Conservation (phyloP, 1,140 invertebrate genomes). For the Charaxes varanes region DNA sequence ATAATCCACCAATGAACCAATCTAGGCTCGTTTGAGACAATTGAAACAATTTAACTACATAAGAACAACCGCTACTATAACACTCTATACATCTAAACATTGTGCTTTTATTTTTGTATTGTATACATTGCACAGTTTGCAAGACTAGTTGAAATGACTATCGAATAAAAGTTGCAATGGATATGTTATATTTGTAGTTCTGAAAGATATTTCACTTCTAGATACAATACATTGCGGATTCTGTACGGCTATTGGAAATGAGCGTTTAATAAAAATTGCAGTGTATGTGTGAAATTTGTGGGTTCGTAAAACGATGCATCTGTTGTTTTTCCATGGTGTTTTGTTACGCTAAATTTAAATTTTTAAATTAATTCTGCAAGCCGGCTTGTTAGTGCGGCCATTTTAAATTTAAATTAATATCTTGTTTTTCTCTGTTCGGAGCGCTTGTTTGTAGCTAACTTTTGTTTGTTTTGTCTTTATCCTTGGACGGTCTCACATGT, state of each 20-base stretch:
- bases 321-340: too few relatives aligned
- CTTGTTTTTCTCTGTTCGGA: slow-evolving; percentile 27
- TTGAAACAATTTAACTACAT: slow-evolving; percentile 41
- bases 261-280: too few relatives aligned
- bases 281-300: too few relatives aligned
- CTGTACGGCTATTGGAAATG: too few relatives aligned
- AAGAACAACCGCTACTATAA: slow-evolving; percentile 8
- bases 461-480: background rate
- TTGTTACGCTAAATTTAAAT: slow-evolving; percentile 15
- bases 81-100: background rate
- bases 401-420: slow-evolving; percentile 24
- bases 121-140: slow-evolving; percentile 11
- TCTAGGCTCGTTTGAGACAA: slow-evolving; percentile 34
- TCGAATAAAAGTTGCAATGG: slow-evolving; percentile 5
- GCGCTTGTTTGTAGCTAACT: slow-evolving; percentile 17
- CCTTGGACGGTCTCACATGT: too few relatives aligned
- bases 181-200: slow-evolving; percentile 4
- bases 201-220: too few relatives aligned
- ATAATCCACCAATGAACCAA: slow-evolving; percentile 54
- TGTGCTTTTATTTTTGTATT: background rate
- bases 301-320: too few relatives aligned
- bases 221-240: too few relatives aligned
- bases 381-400: slow-evolving; percentile 17
- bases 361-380: slow-evolving; percentile 16
- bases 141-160: background rate